Evolutionary conservation across 2,113 vertebrate species (phyloP).

Genomic region (Dasyprocta punctata): DNA sequence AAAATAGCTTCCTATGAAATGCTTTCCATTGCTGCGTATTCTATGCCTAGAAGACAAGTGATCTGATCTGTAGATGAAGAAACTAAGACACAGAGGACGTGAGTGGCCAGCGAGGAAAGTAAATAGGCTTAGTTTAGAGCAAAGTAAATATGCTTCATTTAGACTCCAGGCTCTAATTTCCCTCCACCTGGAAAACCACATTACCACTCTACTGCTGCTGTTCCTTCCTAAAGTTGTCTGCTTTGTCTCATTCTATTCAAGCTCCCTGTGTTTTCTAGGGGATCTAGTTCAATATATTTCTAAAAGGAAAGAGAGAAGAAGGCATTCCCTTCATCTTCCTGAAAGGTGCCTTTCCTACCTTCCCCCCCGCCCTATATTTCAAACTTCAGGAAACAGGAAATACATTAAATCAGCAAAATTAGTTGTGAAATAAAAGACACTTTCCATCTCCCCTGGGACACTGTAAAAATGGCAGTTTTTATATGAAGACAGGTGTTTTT

Average conservation of each 20-base stretch:
- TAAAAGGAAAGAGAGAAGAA: background rate
- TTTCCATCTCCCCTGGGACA: background rate
- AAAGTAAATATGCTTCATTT: background rate
- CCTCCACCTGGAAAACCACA: background rate
- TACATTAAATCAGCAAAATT: background rate
- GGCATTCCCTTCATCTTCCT: background rate
- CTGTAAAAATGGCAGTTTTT: background rate
- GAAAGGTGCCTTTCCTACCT: background rate
- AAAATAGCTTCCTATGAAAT: background rate
- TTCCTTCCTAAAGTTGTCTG: background rate
- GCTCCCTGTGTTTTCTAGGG: background rate
- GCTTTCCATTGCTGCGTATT: background rate
- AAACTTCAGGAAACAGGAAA: background rate
- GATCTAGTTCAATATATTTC: background rate
- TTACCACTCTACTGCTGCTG: background rate
- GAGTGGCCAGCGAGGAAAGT: background rate
- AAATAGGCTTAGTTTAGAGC: too few relatives aligned
- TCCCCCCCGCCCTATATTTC: background rate
- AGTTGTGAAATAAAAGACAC: slow-evolving; percentile 21
- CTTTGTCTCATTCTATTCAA: background rate
- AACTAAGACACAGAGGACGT: background rate
- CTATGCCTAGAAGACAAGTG: background rate
- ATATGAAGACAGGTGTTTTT: background rate
- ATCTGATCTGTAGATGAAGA: background rate
- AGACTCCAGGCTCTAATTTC: background rate